A percentile compares a stretch with the other conserved stretches of the same genome.
Conservation (phyloP, 2,797 vertebrate species). For the Lates japonicus region DNA sequence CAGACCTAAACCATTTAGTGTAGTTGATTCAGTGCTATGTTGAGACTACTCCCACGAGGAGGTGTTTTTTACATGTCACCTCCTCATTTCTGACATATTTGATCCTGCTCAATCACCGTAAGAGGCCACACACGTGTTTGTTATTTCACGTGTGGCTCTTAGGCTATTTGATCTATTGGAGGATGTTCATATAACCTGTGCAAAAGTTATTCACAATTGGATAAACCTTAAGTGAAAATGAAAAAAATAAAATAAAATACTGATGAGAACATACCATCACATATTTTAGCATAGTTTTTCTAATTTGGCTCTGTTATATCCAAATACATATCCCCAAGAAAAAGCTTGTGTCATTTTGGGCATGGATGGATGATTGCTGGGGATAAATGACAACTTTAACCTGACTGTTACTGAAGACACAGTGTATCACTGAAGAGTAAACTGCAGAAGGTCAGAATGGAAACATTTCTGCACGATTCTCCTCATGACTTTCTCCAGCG, state of each 20-base stretch:
- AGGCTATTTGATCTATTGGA: slow-evolving; percentile 6
- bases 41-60: background rate
- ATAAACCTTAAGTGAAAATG: background rate
- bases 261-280: background rate
- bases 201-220: background rate
- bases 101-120: slow-evolving; percentile 36
- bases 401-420: background rate
- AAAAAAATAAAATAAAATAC: background rate
- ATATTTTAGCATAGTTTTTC: background rate
- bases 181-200: slow-evolving; percentile 5
- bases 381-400: background rate
- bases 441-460: background rate
- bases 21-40: background rate
- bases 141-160: background rate
- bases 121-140: slow-evolving; percentile 30
- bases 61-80: slow-evolving; percentile 36
- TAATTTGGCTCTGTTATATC: too few relatives aligned
- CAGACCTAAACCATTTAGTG: slow-evolving; percentile 1
- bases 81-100: slow-evolving; percentile 44
- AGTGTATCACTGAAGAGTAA: slow-evolving; percentile 9
- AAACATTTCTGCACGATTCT: background rate
- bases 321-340: too few relatives aligned
- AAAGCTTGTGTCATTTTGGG: background rate
- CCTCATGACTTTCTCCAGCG: background rate
- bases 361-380: too few relatives aligned